Base-by-base conservation (phyloP, 2,113 vertebrate species). In the Labrus mixtus region DNA sequence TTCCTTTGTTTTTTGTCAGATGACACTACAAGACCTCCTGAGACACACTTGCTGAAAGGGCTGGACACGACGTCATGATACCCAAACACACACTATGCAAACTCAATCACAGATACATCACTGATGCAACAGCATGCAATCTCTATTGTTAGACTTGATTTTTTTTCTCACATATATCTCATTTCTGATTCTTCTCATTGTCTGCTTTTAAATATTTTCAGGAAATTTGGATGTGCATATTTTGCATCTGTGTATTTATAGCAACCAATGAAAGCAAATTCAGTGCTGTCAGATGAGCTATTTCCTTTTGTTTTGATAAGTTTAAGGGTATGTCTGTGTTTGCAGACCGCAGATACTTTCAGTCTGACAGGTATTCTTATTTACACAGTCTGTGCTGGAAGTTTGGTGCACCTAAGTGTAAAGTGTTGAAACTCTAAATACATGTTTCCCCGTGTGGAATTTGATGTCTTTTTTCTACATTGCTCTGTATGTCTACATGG, bases 361-460 rank as follows among this genome's bases (percentile, higher is more conserved):
- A 65, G 50, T 41, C 53, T 7, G 55, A 60, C 33, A 73, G 55
- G 29, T 58, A 65, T 17, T 20, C 56, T 39, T 58, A 56, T 39
- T 68, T n/a, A 57, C 56, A 9, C 57, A 66, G 48, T 61, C 45
- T 65, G 17, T 46, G 61, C 46, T 45, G 25, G 20, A 60, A 62
- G 56, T 58, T 65, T 66, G 59, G 57, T 69, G 65, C 16, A 60
- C 10, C 56, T 55, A 66, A 82, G 68, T 82, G 71, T 78, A 39
- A 78, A 78, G 81, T 89, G 85, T 84, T 91, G 83, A 91, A 86
- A 91, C 65, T 73, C 63, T 88, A 89, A 91, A 83, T 85, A 83
- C 69, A 85, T 56, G 67, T 85, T 88, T 62, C 46, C 70, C 11
- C 59, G 29, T 10, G 8, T 69, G 79, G 78, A 80, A 83, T 88